Evolutionary conservation across 2,113 vertebrate genomes (phyloP).

Genomic region (Lophotis ruficrista): DNA sequence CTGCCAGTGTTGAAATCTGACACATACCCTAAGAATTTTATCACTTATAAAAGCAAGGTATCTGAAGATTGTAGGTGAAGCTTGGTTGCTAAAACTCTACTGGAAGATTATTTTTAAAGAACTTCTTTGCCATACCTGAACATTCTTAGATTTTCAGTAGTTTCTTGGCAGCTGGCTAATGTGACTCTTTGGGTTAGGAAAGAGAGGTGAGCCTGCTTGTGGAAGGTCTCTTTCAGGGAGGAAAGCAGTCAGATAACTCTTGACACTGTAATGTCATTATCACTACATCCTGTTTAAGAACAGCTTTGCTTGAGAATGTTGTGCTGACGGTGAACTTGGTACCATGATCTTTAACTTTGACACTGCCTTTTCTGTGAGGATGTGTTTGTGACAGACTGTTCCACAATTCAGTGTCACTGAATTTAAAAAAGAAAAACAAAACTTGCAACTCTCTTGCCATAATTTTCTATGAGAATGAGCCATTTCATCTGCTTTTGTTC

Average conservation of each 20-base stretch:
- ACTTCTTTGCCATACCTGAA: neutral
- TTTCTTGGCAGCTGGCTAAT: neutral
- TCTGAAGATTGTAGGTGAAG: neutral
- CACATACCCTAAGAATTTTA: neutral
- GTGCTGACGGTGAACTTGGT: neutral
- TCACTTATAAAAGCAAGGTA: neutral
- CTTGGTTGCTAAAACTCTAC: neutral
- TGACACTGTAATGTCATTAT: neutral
- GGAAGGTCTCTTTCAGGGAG: neutral
- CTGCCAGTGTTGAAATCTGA: neutral
- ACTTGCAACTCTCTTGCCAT: neutral
- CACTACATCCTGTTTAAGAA: neutral
- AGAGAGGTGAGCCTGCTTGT: neutral
- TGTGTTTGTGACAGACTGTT: neutral
- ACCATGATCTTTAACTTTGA: neutral
- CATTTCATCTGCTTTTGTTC: neutral
- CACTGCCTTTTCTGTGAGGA: neutral
- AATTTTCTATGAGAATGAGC: neutral
- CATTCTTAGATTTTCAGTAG: neutral
- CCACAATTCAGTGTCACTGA: neutral
- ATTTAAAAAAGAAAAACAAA: neutral
- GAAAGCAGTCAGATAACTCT: neutral
- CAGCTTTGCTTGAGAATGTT: neutral
- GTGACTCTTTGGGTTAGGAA: neutral
- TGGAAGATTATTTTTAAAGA: neutral